Conservation (phyloP, 2,113 vertebrate genomes). For the Ameiurus melas region DNA sequence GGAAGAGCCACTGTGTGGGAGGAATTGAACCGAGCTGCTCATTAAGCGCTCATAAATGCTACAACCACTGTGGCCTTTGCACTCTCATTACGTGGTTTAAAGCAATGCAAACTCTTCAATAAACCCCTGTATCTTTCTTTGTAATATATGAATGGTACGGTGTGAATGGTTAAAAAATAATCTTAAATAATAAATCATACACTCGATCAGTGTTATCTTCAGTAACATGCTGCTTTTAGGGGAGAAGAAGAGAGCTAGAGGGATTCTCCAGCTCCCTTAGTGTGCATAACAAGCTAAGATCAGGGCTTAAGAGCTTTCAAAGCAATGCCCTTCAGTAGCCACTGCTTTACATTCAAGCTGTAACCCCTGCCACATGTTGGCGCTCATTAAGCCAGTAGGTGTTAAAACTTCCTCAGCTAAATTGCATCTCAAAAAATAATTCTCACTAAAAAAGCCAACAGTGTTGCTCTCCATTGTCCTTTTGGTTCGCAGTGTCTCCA, state of each 20-base stretch:
- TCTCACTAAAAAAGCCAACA: not conserved
- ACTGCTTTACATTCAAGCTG: conserved; percentile 8
- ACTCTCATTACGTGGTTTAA: conserved; percentile 12
- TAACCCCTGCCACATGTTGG: not conserved
- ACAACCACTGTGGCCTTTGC: conserved; percentile 1
- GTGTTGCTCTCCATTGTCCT: not conserved
- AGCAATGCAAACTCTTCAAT: not conserved
- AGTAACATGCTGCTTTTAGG: not conserved
- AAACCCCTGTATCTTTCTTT: not conserved
- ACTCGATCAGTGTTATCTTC: not conserved
- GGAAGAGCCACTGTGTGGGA: conserved; percentile 21
- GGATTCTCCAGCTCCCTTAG: not conserved
- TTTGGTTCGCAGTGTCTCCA: not conserved
- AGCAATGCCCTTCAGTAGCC: not conserved
- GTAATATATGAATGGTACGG: not conserved
- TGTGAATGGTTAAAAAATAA: not conserved
- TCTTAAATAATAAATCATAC: not conserved
- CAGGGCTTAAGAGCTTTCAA: conserved; percentile 14
- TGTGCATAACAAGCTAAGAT: not conserved
- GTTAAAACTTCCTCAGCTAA: not conserved
- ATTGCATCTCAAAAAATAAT: not conserved
- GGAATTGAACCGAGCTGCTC: conserved; percentile 35
- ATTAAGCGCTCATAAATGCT: conserved; percentile 37
- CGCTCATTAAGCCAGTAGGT: conserved; percentile 15
- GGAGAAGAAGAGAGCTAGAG: not conserved